A percentile compares a stretch with the other conserved stretches of the same genome.
These are phyloP conservation scores for Eupleurogrammus muticus DNA, from an alignment of 2,797 vertebrate species.

Conservation along the genomic window DNA sequence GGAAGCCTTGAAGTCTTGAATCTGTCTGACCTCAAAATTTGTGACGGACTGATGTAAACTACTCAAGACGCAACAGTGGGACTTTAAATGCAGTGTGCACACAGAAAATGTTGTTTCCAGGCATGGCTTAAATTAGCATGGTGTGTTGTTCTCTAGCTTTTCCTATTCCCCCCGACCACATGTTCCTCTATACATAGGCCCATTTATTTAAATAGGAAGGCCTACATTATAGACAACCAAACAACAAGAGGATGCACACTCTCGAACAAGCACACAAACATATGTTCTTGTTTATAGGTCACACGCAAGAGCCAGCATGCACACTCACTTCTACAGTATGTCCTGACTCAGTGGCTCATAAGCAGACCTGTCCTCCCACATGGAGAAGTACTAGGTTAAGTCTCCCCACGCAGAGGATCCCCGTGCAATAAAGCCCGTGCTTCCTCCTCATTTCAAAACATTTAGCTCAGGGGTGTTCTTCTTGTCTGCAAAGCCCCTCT, in stretches of 20 bases:
- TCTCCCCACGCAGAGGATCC: conserved; percentile 60
- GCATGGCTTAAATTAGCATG: conserved; percentile 18
- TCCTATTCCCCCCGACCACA: conserved; percentile 28
- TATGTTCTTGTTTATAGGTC: conserved; percentile 17
- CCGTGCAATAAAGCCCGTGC: conserved; percentile 66
- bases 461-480: conserved; percentile 62
- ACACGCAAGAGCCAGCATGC: background rate
- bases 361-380: conserved; percentile 64
- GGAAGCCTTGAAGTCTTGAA: background rate
- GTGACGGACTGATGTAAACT: conserved; percentile 2
- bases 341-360: conserved; percentile 43
- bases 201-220: conserved; percentile 46
- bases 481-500: conserved; percentile 61
- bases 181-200: conserved; percentile 11
- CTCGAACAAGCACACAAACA: conserved; percentile 17
- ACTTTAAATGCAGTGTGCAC: conserved; percentile 4
- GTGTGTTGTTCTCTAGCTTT: conserved; percentile 5
- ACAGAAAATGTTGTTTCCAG: conserved; percentile 23
- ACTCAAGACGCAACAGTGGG: background rate
- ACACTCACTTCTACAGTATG: conserved; percentile 25
- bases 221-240: conserved; percentile 25
- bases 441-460: conserved; percentile 71
- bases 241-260: conserved; percentile 19
- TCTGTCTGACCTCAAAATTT: background rate
- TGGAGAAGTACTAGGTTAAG: conserved; percentile 34